Percentiles rank a stretch among this genome's conserved stretches.
Evolutionary conservation across 1,140 invertebrate species (phyloP).

Genomic region (Helicoverpa zea): DNA sequence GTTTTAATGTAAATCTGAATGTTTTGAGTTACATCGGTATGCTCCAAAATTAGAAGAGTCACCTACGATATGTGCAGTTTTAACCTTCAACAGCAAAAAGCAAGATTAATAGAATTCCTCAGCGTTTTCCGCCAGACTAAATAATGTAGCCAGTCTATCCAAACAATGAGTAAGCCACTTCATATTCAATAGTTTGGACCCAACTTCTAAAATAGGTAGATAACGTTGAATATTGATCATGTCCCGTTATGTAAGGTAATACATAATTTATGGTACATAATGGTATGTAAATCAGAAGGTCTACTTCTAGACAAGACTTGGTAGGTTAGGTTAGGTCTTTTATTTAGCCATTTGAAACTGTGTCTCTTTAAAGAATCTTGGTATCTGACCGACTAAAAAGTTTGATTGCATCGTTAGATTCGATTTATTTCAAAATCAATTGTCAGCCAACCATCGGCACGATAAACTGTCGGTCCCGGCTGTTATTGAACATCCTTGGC

Average conservation of each 20-base stretch:
- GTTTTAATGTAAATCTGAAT: too few species aligned
- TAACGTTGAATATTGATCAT: slow-evolving; percentile 15
- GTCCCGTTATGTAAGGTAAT: slow-evolving; percentile 9
- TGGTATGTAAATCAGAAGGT: not conserved
- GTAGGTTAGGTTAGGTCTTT: too few species aligned
- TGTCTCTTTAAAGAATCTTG: too few species aligned
- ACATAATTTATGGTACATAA: not conserved
- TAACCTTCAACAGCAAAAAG: not conserved
- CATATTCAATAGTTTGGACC: not conserved
- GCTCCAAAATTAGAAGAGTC: not conserved
- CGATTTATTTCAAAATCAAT: too few species aligned
- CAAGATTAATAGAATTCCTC: not conserved
- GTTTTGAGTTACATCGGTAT: too few species aligned
- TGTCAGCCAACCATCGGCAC: too few species aligned
- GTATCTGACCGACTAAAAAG: too few species aligned
- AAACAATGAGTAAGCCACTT: not conserved
- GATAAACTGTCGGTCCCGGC: too few species aligned
- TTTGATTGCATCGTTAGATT: too few species aligned
- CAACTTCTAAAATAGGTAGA: slow-evolving; percentile 14
- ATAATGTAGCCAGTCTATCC: not conserved
- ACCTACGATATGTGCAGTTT: not conserved
- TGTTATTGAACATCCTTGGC: too few species aligned
- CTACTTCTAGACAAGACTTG: not conserved
- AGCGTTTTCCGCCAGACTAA: not conserved
- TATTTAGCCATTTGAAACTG: too few species aligned